Evolutionary conservation across 2,888 invertebrate genomes (phyloP), one percentile per base, ranked within the genome.

Genomic region (Gnatocerus cornutus): DNA sequence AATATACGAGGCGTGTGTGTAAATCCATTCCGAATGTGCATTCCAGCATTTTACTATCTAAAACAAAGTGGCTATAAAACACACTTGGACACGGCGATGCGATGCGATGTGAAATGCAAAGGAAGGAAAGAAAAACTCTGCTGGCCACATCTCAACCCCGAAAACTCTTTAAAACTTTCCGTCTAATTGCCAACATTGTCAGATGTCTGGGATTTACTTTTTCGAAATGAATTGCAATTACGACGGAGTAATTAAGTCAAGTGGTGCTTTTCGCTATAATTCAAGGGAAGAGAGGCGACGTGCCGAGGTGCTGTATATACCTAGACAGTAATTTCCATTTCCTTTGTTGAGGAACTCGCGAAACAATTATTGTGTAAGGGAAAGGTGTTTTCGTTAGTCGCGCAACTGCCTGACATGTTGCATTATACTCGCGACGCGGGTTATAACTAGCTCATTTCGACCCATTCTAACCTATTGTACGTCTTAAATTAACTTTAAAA

Each of bases 1-100:
- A 87, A 88, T 88, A 88, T 88, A 88, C 87, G 86, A 87, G 87
- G 87, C 85, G 85, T 85, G 84, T 86, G 80, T 87, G 87, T 63
- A 5, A 61, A n/a, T 52, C 71, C 74, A 58, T 37, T 66, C 41
- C 12, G 55, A 61, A 67, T 62, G 64, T 61, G 59, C 65, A 74
- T 74, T 74, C 69, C 71, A 55, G 33, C 71, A 65, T 62, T 74
- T 74, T 74, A 73, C 68, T 74, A 68, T 72, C 71, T 71, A 69
- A 71, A 74, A 68, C 71, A 69, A 71, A 71, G 66, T 68, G 65
- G 39, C 68, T 29, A 67, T 68, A 68, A 72, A 72, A 69, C 67
- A 68, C 65, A 59, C 58, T 69, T 16, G 58, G 68, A 68, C 69
- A 45, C 33, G 30, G 59, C 12, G 53, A 37, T 33, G 29, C 10